phyloP scores from a whole-genome alignment of 2,113 vertebrate species.

The Nesogale talazaci region DNA sequence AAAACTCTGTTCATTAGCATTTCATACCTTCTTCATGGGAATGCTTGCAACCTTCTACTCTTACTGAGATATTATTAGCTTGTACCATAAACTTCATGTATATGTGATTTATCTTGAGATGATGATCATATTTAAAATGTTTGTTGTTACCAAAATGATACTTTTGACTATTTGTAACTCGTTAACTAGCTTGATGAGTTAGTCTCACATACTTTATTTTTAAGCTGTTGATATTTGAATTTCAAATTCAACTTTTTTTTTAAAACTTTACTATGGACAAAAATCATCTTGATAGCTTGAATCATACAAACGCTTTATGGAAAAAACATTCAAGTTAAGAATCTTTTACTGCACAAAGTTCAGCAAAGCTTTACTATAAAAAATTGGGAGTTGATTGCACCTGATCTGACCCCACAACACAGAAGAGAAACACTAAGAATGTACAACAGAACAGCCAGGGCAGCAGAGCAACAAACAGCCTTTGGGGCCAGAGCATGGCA shows the following conservation, averaged over 20 bases:
- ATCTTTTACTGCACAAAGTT: constrained; percentile 38
- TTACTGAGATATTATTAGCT: background rate
- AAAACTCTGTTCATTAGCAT: background rate
- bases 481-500: too few species aligned
- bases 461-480: too few species aligned
- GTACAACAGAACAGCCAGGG: too few species aligned
- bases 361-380: constrained; percentile 55
- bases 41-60: background rate
- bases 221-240: constrained; percentile 59
- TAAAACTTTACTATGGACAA: constrained; percentile 59
- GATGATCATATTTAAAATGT: constrained; percentile 39
- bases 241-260: constrained; percentile 68
- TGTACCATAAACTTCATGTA: constrained; percentile 5
- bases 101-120: background rate
- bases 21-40: background rate
- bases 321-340: constrained; percentile 45
- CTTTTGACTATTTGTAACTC: constrained; percentile 21
- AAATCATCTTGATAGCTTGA: constrained; percentile 56
- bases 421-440: too few species aligned
- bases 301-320: constrained; percentile 54
- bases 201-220: constrained; percentile 33
- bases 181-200: constrained; percentile 53
- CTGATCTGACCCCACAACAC: too few species aligned
- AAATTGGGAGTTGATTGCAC: constrained; percentile 20
- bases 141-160: background rate